Base-by-base conservation (phyloP, 2,888 invertebrate genomes). In the Chorisops tibialis region DNA sequence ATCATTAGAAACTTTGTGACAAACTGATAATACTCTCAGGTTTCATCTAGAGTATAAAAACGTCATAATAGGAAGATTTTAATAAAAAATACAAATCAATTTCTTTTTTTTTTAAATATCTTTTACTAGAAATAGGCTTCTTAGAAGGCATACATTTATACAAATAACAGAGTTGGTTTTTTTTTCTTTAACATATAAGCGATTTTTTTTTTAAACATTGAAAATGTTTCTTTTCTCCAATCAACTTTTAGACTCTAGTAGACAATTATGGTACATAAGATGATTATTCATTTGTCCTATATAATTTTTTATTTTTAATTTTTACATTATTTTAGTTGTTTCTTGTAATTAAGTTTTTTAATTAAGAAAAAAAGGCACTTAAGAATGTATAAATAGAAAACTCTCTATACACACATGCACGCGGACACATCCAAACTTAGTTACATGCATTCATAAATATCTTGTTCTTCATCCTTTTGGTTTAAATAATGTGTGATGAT, bases 311-410 rank as follows among this genome's bases (percentile, higher is more conserved):
- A 30, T 30, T 30, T 7, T 24, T 24, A n/a, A 24, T 30, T 30
- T 7, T 30, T 30, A 30, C 30, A 30, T 30, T 30, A 30, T 30
- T 30, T 30, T 30, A 30, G 30, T 30, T 2, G 30, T 30, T 30
- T 39, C 11, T 38, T 19, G 5, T 39, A 9, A 12, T 37, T 38
- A 12, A 54, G 41, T 16, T 22, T 43, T 41, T 41, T 16, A 43
- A 37, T 22, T 18, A 54, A 54, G 41, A 54, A 54, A 35, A n/a
- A 54, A 54, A 54, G 54, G 54, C 54, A 54, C 54, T 54, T 54
- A 54, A 54, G 54, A 54, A 43, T 38, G 30, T 30, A 30, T 30
- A 30, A 30, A 30, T 30, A 30, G 30, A 30, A 7, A n/a, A n/a
- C n/a, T 24, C 24, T 30, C n/a, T 30, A 30, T 30, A 30, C 30